Evolutionary conservation across 2,888 invertebrate genomes (phyloP).

Genomic region (Drosophila eohydei): DNA sequence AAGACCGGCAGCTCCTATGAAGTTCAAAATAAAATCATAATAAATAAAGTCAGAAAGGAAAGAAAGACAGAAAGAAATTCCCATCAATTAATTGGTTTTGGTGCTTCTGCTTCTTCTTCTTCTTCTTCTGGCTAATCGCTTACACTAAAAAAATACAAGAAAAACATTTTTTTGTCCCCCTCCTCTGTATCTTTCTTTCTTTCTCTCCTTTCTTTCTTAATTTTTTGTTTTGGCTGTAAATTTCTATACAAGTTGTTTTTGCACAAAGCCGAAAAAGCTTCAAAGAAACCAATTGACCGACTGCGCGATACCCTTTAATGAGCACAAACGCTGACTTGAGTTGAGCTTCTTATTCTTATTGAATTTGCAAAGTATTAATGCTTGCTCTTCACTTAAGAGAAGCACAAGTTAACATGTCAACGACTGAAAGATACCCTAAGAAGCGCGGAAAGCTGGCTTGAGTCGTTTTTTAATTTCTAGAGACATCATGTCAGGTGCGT

Average conservation of each 20-base stretch:
- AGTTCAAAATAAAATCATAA: slow-evolving; percentile 14
- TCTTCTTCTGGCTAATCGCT: slow-evolving; percentile 18
- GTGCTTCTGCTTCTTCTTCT: slow-evolving; percentile 23
- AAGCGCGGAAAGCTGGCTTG: neutral
- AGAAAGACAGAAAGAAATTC: slow-evolving; percentile 73
- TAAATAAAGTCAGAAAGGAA: slow-evolving; percentile 11
- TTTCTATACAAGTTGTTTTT: slow-evolving; percentile 61
- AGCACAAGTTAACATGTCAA: neutral
- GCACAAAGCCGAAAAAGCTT: slow-evolving; percentile 26
- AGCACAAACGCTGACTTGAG: neutral
- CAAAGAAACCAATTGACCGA: neutral
- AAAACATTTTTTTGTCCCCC: slow-evolving; percentile 16
- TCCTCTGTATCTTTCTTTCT: slow-evolving; percentile 10
- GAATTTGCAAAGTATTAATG: neutral
- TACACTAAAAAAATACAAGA: slow-evolving; percentile 14
- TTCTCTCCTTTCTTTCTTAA: slow-evolving; percentile 14
- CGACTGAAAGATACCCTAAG: neutral
- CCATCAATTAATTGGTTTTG: slow-evolving; percentile 74
- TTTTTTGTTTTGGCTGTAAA: slow-evolving; percentile 46
- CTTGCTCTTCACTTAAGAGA: neutral
- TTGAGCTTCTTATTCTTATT: no score
- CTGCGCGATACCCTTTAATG: neutral
- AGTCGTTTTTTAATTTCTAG: no score
- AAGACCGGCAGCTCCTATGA: slow-evolving; percentile 66
- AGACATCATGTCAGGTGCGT: no score